Percentiles rank a stretch among this genome's conserved stretches.
Conservation (phyloP, 2,797 vertebrate genomes). For the Bradypus variegatus region DNA sequence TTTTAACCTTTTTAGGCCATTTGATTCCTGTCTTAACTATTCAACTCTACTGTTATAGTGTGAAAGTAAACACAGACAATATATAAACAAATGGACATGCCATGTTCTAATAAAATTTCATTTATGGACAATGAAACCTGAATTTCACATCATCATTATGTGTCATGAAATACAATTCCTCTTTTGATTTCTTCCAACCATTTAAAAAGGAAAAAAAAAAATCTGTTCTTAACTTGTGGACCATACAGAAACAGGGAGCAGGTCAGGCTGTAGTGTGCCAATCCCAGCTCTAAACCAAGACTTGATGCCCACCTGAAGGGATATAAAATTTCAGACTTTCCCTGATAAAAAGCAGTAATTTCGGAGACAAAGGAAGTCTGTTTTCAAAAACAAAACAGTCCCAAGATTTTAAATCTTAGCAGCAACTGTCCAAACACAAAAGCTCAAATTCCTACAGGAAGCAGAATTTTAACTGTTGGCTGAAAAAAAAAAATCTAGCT, state of each 20-base stretch:
- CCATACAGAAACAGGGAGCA: not conserved
- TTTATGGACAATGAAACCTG: not conserved
- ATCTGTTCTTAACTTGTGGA: not conserved
- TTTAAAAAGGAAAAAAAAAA: not conserved
- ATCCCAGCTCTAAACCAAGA: conserved; percentile 16
- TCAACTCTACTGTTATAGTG: not conserved
- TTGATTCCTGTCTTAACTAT: conserved; percentile 2
- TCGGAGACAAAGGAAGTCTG: conserved; percentile 51
- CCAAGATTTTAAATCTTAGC: conserved; percentile 44
- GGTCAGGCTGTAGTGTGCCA: not conserved
- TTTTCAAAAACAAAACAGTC: conserved; percentile 57
- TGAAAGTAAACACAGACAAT: conserved; percentile 15
- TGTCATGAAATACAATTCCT: conserved; percentile 14
- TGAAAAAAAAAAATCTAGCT: not conserved
- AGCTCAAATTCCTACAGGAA: not conserved
- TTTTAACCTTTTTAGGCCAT: conserved; percentile 13
- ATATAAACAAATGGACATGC: conserved; percentile 14
- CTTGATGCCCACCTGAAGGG: conserved; percentile 19
- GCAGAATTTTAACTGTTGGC: conserved; percentile 37
- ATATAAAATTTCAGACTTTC: conserved; percentile 23
- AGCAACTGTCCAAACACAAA: conserved; percentile 32
- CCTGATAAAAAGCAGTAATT: not conserved
- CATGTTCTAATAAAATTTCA: conserved; percentile 26
- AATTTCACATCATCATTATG: conserved; percentile 26
- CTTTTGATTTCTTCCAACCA: conserved; percentile 18